phyloP scores from a whole-genome alignment of 2,113 vertebrate genomes.

The Sitta europaea region DNA sequence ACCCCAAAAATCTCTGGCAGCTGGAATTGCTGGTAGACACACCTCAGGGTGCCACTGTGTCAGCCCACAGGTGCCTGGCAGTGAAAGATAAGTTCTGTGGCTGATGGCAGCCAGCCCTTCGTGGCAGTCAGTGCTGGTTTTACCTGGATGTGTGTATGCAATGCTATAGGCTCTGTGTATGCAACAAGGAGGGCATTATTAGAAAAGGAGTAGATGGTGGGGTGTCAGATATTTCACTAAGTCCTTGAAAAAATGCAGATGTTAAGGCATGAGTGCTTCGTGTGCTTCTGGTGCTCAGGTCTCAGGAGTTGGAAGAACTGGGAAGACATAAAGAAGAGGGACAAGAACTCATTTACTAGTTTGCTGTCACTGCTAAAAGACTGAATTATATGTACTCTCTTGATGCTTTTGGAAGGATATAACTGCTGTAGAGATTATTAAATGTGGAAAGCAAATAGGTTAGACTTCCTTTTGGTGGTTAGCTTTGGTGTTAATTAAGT shows the following conservation, averaged over 20 bases:
- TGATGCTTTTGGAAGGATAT: neutral
- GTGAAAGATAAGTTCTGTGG: neutral
- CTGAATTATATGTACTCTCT: neutral
- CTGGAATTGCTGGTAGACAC: neutral
- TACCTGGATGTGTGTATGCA: fast-evolving
- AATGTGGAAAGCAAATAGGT: neutral
- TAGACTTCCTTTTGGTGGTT: neutral
- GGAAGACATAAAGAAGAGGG: neutral
- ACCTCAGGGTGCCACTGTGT: neutral
- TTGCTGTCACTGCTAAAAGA: neutral
- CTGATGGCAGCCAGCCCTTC: fast-evolving
- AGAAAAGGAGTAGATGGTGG: neutral
- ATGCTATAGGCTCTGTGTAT: fast-evolving
- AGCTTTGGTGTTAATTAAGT: neutral
- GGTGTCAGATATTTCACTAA: fast-evolving
- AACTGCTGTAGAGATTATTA: neutral
- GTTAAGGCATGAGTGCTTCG: neutral
- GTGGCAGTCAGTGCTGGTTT: neutral
- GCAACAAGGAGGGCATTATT: neutral
- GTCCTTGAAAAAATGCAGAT: neutral
- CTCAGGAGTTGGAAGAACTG: neutral
- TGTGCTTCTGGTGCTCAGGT: neutral
- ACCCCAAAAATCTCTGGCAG: neutral
- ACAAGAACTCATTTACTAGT: neutral
- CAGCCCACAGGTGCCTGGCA: neutral